These are phyloP conservation scores for Galeopterus variegatus DNA, from an alignment of 2,113 vertebrate genomes.

Conservation along the genomic window DNA sequence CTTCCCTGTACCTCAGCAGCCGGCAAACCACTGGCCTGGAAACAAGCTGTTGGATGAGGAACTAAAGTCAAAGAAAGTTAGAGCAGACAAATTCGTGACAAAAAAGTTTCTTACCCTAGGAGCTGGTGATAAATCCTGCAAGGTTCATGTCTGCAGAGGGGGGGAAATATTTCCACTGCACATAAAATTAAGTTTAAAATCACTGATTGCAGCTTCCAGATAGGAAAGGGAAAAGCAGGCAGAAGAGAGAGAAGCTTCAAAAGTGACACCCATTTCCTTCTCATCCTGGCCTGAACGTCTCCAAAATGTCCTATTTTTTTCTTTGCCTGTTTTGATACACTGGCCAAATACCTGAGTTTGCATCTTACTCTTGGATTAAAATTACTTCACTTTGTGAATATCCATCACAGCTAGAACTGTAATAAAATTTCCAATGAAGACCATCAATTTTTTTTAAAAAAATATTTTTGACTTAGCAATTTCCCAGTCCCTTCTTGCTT, in stretches of 20 bases:
- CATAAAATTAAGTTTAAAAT: conserved; percentile 52
- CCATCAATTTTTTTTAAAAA: not conserved
- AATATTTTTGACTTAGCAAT: conserved; percentile 29
- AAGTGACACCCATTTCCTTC: not conserved
- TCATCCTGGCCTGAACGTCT: not conserved
- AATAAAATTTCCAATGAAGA: not conserved
- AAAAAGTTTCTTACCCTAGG: not conserved
- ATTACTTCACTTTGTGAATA: not conserved
- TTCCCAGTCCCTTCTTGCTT: conserved; percentile 33
- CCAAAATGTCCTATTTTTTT: not conserved
- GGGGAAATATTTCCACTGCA: not conserved
- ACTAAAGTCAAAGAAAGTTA: conserved; percentile 32
- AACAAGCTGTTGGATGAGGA: not conserved
- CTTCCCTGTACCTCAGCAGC: not conserved
- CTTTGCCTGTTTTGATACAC: conserved; percentile 1
- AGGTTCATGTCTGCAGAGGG: not conserved
- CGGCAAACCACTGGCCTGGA: not conserved
- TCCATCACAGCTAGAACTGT: not conserved
- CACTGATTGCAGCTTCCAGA: not conserved
- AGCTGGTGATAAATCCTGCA: conserved; percentile 41
- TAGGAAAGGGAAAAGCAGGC: not conserved
- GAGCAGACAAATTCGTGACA: not conserved
- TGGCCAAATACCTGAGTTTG: not conserved
- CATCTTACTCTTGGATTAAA: not conserved
- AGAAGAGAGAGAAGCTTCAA: not conserved